Evolutionary conservation across 2,888 invertebrate genomes (phyloP), one percentile per base, ranked within the genome.

Genomic region (Caradrina kadenii): DNA sequence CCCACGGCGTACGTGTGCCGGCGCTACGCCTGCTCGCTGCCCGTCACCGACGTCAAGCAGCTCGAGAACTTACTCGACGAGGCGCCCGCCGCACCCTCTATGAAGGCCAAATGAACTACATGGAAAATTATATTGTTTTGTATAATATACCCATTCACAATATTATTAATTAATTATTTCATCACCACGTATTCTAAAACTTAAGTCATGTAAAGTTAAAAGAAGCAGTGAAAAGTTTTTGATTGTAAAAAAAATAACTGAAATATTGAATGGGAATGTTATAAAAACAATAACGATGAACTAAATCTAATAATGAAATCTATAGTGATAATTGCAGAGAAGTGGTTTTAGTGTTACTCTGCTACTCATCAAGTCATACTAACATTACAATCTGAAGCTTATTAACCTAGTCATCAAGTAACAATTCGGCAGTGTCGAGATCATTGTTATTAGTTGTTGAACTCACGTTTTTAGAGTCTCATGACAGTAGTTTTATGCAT

Each of bases 1-100:
- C 97, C 98, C 0, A 97, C 97, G 0, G 98, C 97, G 26, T 98
- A 97, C 90, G 97, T 98, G n/a, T 98, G 98, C 89, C 96, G 97
- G 8, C 97, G 97, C 83, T 97, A 97, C 89, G 96, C 97, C 1
- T 98, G 98, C 90, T 97, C 97, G 7, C 92, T 98, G 64, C 98
- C 98, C 2, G 97, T 98, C 58, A 97, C 97, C 0, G 96, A 97
- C 63, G 96, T 97, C 0, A 96, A 96, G 19, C 96, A 97, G 66
- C 94, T 98, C 13, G 96, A 96, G 69, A 92, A 92, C 22, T 91
- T 97, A 22, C 93, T 98, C 13, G 97, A 96, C 80, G 94, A 95
- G 67, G 76, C 89, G 7, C 85, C 89, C 1, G 73, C 74, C 19
- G 60, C 83, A 6, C 69, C 79, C 1, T 67, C 75, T 22, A 70